Percentiles rank a stretch among this genome's conserved stretches.
Conservation (phyloP, 2,113 vertebrate genomes). For the Trichomycterus rosablanca region DNA sequence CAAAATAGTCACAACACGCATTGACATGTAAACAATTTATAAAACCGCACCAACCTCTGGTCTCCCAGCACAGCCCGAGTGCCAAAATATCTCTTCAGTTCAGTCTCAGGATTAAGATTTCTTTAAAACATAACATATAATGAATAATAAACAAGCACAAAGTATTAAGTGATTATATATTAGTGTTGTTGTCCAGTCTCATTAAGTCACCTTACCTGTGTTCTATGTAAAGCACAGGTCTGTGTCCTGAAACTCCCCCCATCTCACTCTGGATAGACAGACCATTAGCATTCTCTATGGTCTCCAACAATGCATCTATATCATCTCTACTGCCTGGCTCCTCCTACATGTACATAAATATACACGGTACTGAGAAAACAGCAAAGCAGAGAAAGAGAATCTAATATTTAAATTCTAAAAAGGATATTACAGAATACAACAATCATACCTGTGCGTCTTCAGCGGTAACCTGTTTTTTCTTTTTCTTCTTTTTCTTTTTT, state of each 20-base stretch:
- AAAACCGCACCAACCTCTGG: conserved; percentile 72
- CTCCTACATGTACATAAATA: conserved; percentile 45
- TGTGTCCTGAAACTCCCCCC: conserved; percentile 56
- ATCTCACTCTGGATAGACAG: conserved; percentile 63
- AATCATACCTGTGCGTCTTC: conserved; percentile 68
- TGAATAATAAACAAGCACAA: background rate
- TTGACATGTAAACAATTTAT: fast-evolving
- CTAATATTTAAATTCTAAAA: background rate
- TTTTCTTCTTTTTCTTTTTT: conserved; percentile 93
- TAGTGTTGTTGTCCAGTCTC: too few relatives aligned
- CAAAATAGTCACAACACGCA: too few relatives aligned
- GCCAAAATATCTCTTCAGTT: conserved; percentile 94
- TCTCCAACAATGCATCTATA: conserved; percentile 81
- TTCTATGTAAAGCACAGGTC: conserved; percentile 80
- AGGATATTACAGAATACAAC: background rate
- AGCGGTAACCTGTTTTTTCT: conserved; percentile 63
- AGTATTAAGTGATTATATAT: background rate
- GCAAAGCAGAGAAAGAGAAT: background rate
- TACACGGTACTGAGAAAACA: conserved; percentile 9
- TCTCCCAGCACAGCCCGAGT: conserved; percentile 90
- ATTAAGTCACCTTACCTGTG: conserved; percentile 73
- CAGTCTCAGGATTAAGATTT: conserved; percentile 93
- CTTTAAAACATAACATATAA: conserved; percentile 53
- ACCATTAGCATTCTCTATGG: conserved; percentile 70
- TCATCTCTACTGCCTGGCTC: conserved; percentile 69